These are phyloP conservation scores for Eurystomus glaucurus DNA, from an alignment of 2,797 vertebrate species.

Conservation along the genomic window DNA sequence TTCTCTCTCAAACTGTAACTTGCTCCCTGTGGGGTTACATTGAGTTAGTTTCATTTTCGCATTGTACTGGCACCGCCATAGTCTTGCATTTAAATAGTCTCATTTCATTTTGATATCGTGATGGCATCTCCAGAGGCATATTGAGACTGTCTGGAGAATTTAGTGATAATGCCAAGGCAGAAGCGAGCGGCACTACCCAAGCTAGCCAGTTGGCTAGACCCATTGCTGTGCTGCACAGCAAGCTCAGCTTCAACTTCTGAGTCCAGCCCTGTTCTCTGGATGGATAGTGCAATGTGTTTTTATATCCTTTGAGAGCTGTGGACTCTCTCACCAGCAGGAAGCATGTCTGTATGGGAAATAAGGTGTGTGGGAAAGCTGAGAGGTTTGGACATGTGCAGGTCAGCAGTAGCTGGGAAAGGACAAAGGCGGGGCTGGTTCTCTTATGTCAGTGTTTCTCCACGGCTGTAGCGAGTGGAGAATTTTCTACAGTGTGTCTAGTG, in stretches of 20 bases:
- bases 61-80: constrained; percentile 7
- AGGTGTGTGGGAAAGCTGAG: background rate
- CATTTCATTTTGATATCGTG: constrained; percentile 70
- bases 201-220: background rate
- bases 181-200: background rate
- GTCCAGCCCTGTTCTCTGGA: background rate
- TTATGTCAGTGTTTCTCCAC: background rate
- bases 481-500: background rate
- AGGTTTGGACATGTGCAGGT: background rate
- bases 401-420: background rate
- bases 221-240: background rate
- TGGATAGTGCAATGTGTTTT: background rate
- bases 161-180: background rate
- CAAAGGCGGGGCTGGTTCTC: background rate
- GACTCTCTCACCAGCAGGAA: background rate
- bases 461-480: background rate
- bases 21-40: constrained; percentile 66
- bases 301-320: background rate
- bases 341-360: background rate
- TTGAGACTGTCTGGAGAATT: constrained; percentile 38
- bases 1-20: constrained; percentile 60
- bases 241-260: background rate
- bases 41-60: constrained; percentile 75
- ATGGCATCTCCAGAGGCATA: constrained; percentile 42
- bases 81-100: constrained; percentile 81